Evolutionary conservation across 1,140 invertebrate genomes (phyloP), one percentile per base, ranked within the genome.

Genomic region (Sarcophaga peregrina): DNA sequence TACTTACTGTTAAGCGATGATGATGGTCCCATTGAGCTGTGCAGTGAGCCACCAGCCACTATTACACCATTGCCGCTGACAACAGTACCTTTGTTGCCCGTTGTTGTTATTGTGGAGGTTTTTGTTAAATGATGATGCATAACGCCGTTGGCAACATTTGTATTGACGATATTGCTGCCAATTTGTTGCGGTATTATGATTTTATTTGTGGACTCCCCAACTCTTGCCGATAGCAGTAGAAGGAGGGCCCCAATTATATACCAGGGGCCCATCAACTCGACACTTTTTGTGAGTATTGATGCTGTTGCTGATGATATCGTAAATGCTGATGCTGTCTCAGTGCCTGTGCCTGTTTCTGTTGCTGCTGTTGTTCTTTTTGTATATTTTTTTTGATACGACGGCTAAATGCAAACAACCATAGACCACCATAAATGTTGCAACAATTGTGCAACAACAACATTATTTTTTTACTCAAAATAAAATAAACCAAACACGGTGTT

Each of bases 241-340:
- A 37, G 88, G 87, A 90, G 88, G 88, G 87, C 88, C 85, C 88
- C 87, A 87, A 89, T 87, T 87, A 88, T 81, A 86, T 85, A 87
- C 88, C 88, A 90, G 84, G 85, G 88, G 88, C 89, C 89, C 88
- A 90, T 90, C 88, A 90, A 87, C 88, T 90, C 87, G 86, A 89
- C 84, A 86, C 88, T 86, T 84, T 84, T 80, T 83, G 80, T 52
- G 17, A 17, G 50, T 76, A 13, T 7, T 47, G 37, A 11, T 46
- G 74, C 74, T 48, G 74, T 13, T 47, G 45, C 2, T 7, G 45
- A 15, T 17, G 46, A 7, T 20, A 9, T 7, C 0, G 62, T n/a
- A n/a, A n/a, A 11, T 72, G 62, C 4, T 5, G 46, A 9, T 74
- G 37, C 45, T 45, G 73, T 45, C 37, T 46, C 25, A 46, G 46